Percentiles rank a stretch among this genome's conserved stretches.
Evolutionary conservation across 2,113 vertebrate species (phyloP).

Genomic region (Sylvia atricapilla): DNA sequence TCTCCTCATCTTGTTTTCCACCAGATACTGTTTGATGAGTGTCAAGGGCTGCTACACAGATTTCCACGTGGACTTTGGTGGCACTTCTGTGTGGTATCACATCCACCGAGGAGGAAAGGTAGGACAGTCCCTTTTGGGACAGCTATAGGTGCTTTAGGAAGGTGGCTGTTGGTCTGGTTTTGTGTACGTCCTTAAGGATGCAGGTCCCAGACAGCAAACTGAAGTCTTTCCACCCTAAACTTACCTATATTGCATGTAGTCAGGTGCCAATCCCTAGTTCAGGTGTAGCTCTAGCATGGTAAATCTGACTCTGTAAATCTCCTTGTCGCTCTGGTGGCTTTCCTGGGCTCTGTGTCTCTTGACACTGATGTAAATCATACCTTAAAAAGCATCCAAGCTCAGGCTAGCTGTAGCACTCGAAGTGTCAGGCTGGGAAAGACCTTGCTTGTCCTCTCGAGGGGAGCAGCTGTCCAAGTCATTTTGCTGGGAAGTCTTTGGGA

Average conservation of each 20-base stretch:
- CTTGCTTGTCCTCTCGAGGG: not conserved
- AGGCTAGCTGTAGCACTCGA: not conserved
- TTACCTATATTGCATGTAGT: not conserved
- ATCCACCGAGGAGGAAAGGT: conserved; percentile 97
- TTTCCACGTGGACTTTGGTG: conserved; percentile 98
- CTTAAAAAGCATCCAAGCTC: not conserved
- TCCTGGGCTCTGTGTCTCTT: not conserved
- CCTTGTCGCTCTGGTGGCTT: not conserved
- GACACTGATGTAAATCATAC: not conserved
- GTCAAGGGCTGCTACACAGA: conserved; percentile 98
- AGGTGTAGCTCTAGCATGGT: not conserved
- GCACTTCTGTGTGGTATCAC: conserved; percentile 98
- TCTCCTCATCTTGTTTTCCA: not conserved
- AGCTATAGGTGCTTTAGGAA: not conserved
- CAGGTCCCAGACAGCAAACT: not conserved
- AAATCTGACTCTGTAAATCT: not conserved
- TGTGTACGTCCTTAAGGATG: not conserved
- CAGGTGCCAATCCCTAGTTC: not conserved
- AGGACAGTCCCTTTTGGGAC: not conserved
- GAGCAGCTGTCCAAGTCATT: not conserved
- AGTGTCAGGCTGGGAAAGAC: not conserved
- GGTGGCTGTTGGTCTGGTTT: accelerated
- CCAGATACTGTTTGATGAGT: conserved; percentile 98
- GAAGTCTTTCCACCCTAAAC: not conserved
- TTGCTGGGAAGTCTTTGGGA: not conserved